A percentile compares a stretch with the other conserved stretches of the same genome.
Conservation (phyloP, 1,140 invertebrate genomes). For the Cyphomyrmex costatus region DNA sequence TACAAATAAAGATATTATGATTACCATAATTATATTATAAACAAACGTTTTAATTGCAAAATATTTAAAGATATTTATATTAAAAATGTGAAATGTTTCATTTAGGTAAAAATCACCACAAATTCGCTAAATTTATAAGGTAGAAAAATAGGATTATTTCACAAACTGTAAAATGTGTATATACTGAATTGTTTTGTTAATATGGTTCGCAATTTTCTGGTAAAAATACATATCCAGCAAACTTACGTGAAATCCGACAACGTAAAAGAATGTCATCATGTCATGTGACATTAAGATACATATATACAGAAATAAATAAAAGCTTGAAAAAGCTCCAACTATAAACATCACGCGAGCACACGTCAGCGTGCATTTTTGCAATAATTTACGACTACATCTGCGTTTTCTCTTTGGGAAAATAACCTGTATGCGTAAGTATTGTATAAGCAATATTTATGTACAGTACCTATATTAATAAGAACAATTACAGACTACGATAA, state of each 20-base stretch:
- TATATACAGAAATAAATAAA: constrained; percentile 10
- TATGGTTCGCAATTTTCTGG: neutral
- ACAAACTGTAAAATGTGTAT: neutral
- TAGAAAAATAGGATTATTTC: neutral
- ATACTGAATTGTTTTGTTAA: constrained; percentile 17
- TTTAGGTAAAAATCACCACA: neutral
- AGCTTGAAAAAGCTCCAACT: neutral
- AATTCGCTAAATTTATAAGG: neutral
- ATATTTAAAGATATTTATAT: neutral
- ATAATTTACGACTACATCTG: neutral
- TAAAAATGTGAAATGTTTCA: neutral
- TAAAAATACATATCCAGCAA: neutral
- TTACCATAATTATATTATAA: neutral
- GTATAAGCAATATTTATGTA: constrained; percentile 42
- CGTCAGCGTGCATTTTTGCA: neutral
- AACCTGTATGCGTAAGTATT: neutral
- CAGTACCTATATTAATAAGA: neutral
- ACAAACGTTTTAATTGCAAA: neutral
- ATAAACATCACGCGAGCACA: constrained; percentile 4
- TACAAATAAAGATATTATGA: neutral
- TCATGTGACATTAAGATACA: neutral
- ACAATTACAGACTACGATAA: neutral
- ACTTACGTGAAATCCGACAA: constrained; percentile 11
- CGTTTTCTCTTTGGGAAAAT: neutral
- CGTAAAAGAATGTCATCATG: constrained; percentile 5